phyloP scores from a whole-genome alignment of 2,113 vertebrate genomes.

The Microcebus jonahi region DNA sequence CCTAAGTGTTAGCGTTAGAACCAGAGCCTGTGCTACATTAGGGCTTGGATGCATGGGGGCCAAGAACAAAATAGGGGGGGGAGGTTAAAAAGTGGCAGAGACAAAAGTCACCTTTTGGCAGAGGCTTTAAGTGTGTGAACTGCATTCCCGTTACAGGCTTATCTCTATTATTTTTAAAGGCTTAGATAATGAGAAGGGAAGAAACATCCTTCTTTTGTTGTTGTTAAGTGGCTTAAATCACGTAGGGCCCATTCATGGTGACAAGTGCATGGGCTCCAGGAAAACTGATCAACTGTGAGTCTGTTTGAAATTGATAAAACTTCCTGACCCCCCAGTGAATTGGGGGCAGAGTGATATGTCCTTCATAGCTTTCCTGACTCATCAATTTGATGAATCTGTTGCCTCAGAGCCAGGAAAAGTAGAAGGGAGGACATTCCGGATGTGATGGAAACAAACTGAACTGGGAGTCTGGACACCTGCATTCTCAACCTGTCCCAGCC shows the following conservation, averaged over 20 bases:
- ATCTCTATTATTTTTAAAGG: conserved; percentile 16
- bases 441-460: not conserved
- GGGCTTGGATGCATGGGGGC: too few relatives aligned
- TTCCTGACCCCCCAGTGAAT: not conserved
- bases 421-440: not conserved
- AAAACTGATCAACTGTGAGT: not conserved
- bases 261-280: not conserved
- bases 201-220: not conserved
- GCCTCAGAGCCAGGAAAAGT: conserved; percentile 15
- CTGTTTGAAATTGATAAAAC: conserved; percentile 27
- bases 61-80: not conserved
- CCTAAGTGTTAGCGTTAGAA: not conserved
- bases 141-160: not conserved
- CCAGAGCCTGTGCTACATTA: not conserved
- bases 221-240: not conserved
- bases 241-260: not conserved
- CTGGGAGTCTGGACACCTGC: not conserved
- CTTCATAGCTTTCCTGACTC: not conserved
- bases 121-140: not conserved
- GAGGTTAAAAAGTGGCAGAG: not conserved
- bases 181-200: not conserved
- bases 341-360: not conserved
- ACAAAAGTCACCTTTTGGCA: not conserved
- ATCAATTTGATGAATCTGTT: not conserved
- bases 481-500: not conserved